Evolutionary conservation across 2,888 invertebrate species (phyloP), one percentile per base, ranked within the genome.

Genomic region (Pterostichus madidus): DNA sequence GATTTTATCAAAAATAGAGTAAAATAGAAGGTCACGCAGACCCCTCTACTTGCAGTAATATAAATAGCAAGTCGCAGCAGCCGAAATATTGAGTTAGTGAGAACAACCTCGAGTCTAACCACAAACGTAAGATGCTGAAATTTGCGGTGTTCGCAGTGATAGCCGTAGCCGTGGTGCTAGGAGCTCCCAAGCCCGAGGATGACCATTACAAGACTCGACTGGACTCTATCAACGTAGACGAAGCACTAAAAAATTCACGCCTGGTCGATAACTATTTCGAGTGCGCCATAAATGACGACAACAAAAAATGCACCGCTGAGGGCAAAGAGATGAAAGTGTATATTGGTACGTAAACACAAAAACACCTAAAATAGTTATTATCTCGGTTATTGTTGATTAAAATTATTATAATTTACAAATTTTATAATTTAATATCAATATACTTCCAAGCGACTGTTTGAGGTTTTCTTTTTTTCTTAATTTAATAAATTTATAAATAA

Each of bases 191-290:
- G 31, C 85, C 85, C n/a, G 79, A 86, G 79, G 84, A 85, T 7
- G 86, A 86, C 0, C 85, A 89, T 24, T 95, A 95, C 87, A 93
- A 93, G 1, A 92, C 92, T 83, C 94, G 93, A 86, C 95, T 93
- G 86, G 95, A 95, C 88, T 93, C 94, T 87, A 89, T 95, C 80
- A 91, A 96, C 88, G 73, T 95, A 80, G 92, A 95, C 75, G 93
- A 94, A 87, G 93, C 95, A 84, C 88, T 95, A n/a, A 88, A 86
- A 4, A 95, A 93, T 88, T 92, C 93, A 17, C 91, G 95, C 31
- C 90, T 95, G 11, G 88, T 95, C 6, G 86, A 86, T 56, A 87
- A 86, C 84, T 88, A 88, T 79, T 84, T 87, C 53, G 86, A 87
- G 56, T 88, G 96, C 86, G 86, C 95, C 39, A 88, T 95, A 86